Base-by-base conservation (phyloP, 2,888 invertebrate species). In the Cremastinae sp. region DNA sequence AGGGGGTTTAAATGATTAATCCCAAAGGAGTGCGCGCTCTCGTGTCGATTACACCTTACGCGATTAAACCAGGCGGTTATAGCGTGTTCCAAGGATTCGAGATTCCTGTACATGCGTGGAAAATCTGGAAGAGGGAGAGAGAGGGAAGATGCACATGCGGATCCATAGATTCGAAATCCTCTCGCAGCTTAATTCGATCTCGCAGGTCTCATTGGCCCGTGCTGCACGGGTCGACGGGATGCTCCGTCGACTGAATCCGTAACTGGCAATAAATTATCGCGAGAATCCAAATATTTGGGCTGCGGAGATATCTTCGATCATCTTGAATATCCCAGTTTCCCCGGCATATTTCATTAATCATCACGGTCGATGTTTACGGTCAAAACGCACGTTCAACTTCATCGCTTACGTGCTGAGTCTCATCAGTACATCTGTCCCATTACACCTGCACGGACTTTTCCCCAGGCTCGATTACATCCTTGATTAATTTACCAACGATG, bases 1-100 rank as follows among this genome's bases (percentile, higher is more conserved):
- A 84, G 82, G 83, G 83, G 82, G 78, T 84, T 85, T 83, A 84
- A 86, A 85, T 86, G 84, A 86, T 86, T 85, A 85, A 86, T 84
- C 83, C 82, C 78, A 66, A 74, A 80, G 65, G 73, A 78, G 80
- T 47, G 64, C 39, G 47, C 58, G 53, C 62, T 45, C 73, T 71
- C 68, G 59, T 61, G 61, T 76, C 76, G 74, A 75, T 78, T 70
- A 73, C 74, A 68, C 58, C 64, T 59, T 69, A 68, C 51, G 53
- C 69, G 66, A 74, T 75, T 75, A 69, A 78, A 73, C 69, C 22
- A 12, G 62, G 69, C 55, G 61, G 49, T 69, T 69, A 58, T 56
- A 66, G 61, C 73, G 51, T 70, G 59, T 75, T 43, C 71, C 76
- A 59, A 73, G 61, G 51, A 59, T 64, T 76, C 49, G 58, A 47